Conservation (phyloP, 2,888 invertebrate genomes). For the Agrochola lota region DNA sequence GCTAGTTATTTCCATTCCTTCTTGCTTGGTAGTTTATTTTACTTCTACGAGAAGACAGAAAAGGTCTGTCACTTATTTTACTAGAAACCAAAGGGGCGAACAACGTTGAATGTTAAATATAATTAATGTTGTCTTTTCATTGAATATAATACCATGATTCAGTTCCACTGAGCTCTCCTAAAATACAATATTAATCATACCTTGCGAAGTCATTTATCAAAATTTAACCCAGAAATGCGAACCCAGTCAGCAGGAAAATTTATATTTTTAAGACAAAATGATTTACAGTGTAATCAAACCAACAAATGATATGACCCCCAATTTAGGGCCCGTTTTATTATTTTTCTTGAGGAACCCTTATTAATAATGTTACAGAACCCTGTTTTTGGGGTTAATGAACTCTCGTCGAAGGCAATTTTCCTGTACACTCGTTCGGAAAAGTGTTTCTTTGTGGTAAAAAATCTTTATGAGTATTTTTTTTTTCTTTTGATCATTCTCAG, state of each 20-base stretch:
- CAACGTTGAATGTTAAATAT: conserved; percentile 28
- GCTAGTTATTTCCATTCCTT: neutral
- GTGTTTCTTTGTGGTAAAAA: conserved; percentile 70
- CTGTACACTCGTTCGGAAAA: conserved; percentile 74
- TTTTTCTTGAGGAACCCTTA: conserved; percentile 62
- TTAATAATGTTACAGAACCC: conserved; percentile 64
- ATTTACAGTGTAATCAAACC: conserved; percentile 52
- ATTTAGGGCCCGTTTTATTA: conserved; percentile 55
- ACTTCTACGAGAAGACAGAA: neutral
- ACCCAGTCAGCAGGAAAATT: conserved; percentile 46
- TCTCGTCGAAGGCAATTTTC: conserved; percentile 71
- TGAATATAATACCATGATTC: conserved; percentile 29
- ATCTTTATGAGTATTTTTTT: conserved; percentile 63
- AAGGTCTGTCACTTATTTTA: neutral
- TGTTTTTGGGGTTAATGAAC: conserved; percentile 68
- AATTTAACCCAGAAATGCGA: conserved; percentile 48
- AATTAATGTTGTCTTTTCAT: conserved; percentile 45
- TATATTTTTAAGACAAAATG: conserved; percentile 50
- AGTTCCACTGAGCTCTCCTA: conserved; percentile 30
- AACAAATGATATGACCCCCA: conserved; percentile 57
- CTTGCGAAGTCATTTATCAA: conserved; percentile 54
- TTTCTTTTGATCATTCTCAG: conserved; percentile 53
- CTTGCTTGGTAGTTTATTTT: neutral
- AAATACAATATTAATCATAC: conserved; percentile 57
- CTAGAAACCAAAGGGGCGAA: neutral